Base-by-base conservation (phyloP, 2,888 invertebrate species). In the Tetramorium bicarinatum region DNA sequence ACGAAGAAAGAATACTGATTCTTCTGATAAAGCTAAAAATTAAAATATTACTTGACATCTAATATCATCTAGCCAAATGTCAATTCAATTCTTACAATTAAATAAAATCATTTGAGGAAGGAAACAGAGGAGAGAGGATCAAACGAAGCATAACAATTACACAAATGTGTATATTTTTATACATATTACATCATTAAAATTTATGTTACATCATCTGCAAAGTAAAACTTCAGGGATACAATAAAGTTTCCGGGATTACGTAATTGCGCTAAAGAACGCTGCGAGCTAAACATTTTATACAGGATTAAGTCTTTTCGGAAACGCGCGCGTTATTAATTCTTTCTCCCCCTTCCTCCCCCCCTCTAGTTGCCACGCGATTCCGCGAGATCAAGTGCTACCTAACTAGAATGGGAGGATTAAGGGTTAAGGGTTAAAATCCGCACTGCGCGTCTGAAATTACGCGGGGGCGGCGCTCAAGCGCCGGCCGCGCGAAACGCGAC, bases 341-440 rank as follows among this genome's bases (percentile, higher is more conserved):
- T 7, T 38, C 6, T 38, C 13, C 21, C 21, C 41, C 13, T n/a
- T n/a, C 1, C 1, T 0, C 7, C 6, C 38, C 11, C n/a, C 2
- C 2, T 29, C 29, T 21, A 6, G 44, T 44, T 29, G 56, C 4
- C 13, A 25, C 15, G 52, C 18, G 25, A 71, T 71, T 47, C 18
- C 18, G 25, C 13, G n/a, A 72, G 18, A 71, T 56, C 21, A 71
- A 47, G 44, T 72, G 49, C n/a, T 47, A 41, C 29, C 54, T 47
- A 34, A 71, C 21, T 34, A 2, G 47, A 47, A 34, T 18, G 59
- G 38, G 11, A n/a, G 18, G n/a, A 13, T 69, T n/a, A 34, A 44
- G 34, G 47, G 72, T 71, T 80, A 80, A 80, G 47, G 56, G 79
- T 79, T 79, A 71, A 79, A 59, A 72, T 72, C 25, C 38, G 74